These are phyloP conservation scores for Eurypyga helias DNA, from an alignment of 2,113 vertebrate species.

Conservation along the genomic window DNA sequence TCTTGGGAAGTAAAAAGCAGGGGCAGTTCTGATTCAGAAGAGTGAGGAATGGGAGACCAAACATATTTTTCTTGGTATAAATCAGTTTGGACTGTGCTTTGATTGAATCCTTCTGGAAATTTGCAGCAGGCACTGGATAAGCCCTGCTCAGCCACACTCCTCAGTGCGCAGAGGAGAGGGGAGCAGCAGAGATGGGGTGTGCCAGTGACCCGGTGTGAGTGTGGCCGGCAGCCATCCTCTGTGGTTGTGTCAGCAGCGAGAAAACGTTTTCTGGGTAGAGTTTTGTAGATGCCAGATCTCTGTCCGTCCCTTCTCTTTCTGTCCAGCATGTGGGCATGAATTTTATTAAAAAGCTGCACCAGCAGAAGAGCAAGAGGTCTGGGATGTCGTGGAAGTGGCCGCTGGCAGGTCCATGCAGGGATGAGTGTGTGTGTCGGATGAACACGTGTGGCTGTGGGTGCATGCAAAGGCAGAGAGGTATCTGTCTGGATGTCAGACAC, in stretches of 20 bases:
- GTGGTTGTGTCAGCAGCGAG: accelerated
- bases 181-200: not conserved
- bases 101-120: not conserved
- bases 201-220: accelerated
- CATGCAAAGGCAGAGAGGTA: accelerated
- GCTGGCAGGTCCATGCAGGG: accelerated
- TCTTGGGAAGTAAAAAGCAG: not conserved
- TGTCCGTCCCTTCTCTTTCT: not conserved
- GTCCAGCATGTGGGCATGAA: accelerated
- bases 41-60: not conserved
- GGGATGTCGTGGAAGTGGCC: not conserved
- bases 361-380: not conserved
- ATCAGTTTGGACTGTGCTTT: not conserved
- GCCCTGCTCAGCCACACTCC: not conserved
- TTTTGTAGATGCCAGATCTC: not conserved
- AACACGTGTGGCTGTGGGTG: not conserved
- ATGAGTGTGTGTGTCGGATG: accelerated
- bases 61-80: accelerated
- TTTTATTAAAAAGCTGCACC: not conserved
- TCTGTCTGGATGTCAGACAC: not conserved
- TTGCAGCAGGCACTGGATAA: not conserved
- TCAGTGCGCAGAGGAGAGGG: accelerated
- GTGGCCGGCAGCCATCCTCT: accelerated
- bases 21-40: not conserved
- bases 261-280: not conserved